Base-by-base conservation (phyloP, 2,888 invertebrate species). In the Erannis defoliaria region DNA sequence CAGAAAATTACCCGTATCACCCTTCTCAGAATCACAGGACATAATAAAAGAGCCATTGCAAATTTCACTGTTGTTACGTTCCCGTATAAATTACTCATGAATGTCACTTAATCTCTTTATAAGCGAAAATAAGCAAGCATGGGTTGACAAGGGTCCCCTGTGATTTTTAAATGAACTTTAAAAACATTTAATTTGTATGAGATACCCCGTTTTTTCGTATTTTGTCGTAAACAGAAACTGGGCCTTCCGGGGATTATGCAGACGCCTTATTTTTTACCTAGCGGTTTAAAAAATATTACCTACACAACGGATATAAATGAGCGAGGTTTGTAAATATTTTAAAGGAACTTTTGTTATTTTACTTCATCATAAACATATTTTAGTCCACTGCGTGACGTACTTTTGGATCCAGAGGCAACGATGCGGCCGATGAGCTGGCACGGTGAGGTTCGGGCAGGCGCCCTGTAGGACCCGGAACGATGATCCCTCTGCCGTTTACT, bases 141-240 rank as follows among this genome's bases (percentile, higher is more conserved):
- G 76, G 80, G 76, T 75, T 84, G 86, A 87, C 81, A 78, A 82
- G 85, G 87, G 86, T 85, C 67, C 65, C 68, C 65, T 70, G 73
- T 77, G 76, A 83, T 83, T 83, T 82, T 77, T 75, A 80, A 82
- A 79, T 78, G 67, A 75, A 77, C 74, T 82, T 78, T 71, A 72
- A 81, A 67, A 81, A 75, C 74, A 75, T 80, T 82, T 75, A 77
- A 78, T 78, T 81, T 73, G 71, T 73, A 74, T 67, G 66, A 74
- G 72, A 74, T 70, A 66, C 55, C 66, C 72, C 58, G 63, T 73
- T 74, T 72, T 70, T 64, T 61, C 54, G 54, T 64, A 62, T 46
- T 68, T 68, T 68, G 66, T 70, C 49, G 59, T 51, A 54, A 57
- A 64, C 59, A 67, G 58, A 65, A 49, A 19, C 51, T 33, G 31